Base-by-base conservation (phyloP, 2,797 vertebrate genomes). In the Loris lydekkerianus region DNA sequence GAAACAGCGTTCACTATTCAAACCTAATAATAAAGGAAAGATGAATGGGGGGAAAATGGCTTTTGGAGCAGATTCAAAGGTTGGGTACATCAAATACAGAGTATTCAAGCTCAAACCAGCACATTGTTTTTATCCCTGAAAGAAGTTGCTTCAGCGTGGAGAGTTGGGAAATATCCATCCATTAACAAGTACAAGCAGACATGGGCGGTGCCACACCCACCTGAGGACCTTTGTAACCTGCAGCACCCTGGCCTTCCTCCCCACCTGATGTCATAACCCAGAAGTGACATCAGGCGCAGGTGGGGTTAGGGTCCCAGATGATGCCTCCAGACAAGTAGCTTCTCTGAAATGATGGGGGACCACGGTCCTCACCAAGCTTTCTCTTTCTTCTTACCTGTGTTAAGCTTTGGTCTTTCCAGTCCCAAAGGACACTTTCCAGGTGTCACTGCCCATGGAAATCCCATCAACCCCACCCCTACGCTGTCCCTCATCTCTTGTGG, bases 281-380 rank as follows among this genome's bases (percentile, higher is more conserved):
- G 70, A 92, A 77, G 49, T 92, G 61, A 69, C 10, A 1, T 78
- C 37, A 60, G 10, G 7, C n/a, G 10, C 9, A 14, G 34, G 34
- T 6, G 76, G 5, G 1, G n/a, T 5, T 20, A 87, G 4, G 1
- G 8, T 31, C n/a, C 0, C 7, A 1, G 14, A 31, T 9, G 2
- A 10, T 11, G 40, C 81, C 11, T 87, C 65, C n/a, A 7, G 0
- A 1, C 7, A 34, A 78, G 17, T 49, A 70, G 27, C 9, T 40
- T 25, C 8, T 23, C 13, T 1, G 13, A 56, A 65, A 43, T 11
- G 7, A 6, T 67, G 4, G 9, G 56, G 5, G 14, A 2, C 10
- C 20, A 17, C 2, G 23, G 53, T 34, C 29, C 15, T 76, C 3
- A 10, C 20, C 23, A 11, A 10, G 10, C 56, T 3, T 31, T 43